Base-by-base conservation (phyloP, 1,140 invertebrate genomes). In the Drosophila lini region DNA sequence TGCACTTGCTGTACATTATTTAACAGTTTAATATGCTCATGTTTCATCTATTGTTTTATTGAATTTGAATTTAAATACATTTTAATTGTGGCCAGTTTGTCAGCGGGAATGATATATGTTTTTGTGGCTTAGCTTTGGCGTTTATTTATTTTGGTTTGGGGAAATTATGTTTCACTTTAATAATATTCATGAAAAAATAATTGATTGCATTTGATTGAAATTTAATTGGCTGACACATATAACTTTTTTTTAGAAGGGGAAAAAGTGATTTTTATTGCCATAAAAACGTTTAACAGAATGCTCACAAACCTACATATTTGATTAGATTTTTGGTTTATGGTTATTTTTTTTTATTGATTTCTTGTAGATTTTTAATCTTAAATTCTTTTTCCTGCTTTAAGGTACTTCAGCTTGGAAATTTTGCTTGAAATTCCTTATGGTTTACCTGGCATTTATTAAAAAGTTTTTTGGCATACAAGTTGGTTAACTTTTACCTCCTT, bases 61-160 rank as follows among this genome's bases (percentile, higher is more conserved):
- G 15, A 9, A 28, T 67, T 19, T 22, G n/a, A 11, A 25, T 42
- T 68, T 67, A 68, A 67, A 68, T 28, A 42, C 28, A 22, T 25
- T 67, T 48, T 34, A 67, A 67, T 52, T 67, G 36, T 34, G 32
- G 19, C 22, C 25, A 31, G 42, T 50, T 53, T 68, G 36, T 36
- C 62, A 53, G 45, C 5, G 22, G 44, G 10, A 42, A 52, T 63
- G 22, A 16, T 40, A 31, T 47, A 40, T 64, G 19, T 63, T 38
- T 38, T 0, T 48, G 63, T 36, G 63, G 42, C 42, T 67, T 31
- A 31, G 41, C 41, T 40, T 62, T 47, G 38, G 57, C 13, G 32
- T 50, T 65, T 32, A 28, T 40, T 68, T 64, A 6, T 13, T 34
- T 34, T 41, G 60, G 13, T 15, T 11, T 41, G 16, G 16, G 16